phyloP scores from a whole-genome alignment of 2,113 vertebrate species.

The Halcyon malimbica region DNA sequence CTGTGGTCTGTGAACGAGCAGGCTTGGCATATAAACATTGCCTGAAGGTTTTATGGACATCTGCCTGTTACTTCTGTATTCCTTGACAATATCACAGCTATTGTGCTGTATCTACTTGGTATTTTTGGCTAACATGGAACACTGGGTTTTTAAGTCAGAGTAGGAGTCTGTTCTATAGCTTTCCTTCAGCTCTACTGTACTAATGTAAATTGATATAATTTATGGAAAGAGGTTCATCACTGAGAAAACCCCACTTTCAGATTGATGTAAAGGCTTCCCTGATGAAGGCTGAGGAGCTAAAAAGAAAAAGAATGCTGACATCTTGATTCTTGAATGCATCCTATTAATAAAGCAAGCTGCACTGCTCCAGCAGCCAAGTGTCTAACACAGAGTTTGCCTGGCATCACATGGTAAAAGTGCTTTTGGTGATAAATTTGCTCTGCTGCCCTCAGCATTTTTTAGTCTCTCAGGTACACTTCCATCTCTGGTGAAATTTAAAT shows the following conservation, averaged over 20 bases:
- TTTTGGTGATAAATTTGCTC: constrained; percentile 33
- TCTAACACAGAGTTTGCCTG: neutral
- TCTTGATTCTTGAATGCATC: neutral
- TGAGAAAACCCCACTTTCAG: neutral
- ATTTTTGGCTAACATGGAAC: neutral
- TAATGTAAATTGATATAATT: neutral
- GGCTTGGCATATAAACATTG: neutral
- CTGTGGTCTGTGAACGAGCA: neutral
- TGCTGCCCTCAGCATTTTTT: constrained; percentile 28
- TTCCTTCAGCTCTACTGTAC: neutral
- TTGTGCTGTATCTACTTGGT: neutral
- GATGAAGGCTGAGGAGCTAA: neutral
- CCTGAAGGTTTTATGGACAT: neutral
- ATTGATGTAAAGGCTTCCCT: neutral
- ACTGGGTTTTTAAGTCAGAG: neutral
- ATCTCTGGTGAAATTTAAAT: neutral
- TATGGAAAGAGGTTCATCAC: neutral
- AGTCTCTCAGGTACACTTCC: neutral
- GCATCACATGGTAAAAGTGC: neutral
- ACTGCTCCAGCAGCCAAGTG: neutral
- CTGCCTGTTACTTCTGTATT: neutral
- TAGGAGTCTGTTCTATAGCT: neutral
- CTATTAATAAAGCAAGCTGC: constrained; percentile 1
- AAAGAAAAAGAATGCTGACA: neutral
- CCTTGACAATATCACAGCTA: neutral